phyloP scores from a whole-genome alignment of 2,797 vertebrate species.

The Cirrhinus molitorella region DNA sequence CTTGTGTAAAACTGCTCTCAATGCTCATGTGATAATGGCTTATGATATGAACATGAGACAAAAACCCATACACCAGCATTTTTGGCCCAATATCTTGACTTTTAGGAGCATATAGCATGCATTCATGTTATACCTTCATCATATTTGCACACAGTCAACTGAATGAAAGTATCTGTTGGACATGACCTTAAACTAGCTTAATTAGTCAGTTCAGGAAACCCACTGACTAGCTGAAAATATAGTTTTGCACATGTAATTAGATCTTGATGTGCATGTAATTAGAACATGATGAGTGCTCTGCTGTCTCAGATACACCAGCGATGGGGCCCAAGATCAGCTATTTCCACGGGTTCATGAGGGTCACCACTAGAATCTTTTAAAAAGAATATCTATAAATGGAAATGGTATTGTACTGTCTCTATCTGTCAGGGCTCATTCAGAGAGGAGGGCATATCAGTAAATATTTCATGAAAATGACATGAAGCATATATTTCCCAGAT shows the following conservation, averaged over 20 bases:
- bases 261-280: background rate
- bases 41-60: too few species aligned
- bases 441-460: slow-evolving; percentile 34
- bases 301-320: background rate
- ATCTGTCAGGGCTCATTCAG: slow-evolving; percentile 4
- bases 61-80: too few species aligned
- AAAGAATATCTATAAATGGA: background rate
- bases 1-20: too few species aligned
- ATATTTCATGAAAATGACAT: slow-evolving; percentile 51
- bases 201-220: background rate
- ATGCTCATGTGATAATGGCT: too few species aligned
- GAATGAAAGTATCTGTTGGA: background rate
- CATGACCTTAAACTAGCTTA: background rate
- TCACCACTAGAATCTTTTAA: background rate
- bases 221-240: background rate
- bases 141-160: too few species aligned
- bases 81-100: too few species aligned
- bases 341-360: background rate
- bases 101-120: too few species aligned
- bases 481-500: slow-evolving; percentile 34
- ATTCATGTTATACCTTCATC: too few species aligned
- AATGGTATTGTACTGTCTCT: background rate
- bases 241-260: background rate
- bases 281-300: background rate
- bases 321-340: background rate